Base-by-base conservation (phyloP, 2,888 invertebrate species). In the Perizoma flavofasciatum region DNA sequence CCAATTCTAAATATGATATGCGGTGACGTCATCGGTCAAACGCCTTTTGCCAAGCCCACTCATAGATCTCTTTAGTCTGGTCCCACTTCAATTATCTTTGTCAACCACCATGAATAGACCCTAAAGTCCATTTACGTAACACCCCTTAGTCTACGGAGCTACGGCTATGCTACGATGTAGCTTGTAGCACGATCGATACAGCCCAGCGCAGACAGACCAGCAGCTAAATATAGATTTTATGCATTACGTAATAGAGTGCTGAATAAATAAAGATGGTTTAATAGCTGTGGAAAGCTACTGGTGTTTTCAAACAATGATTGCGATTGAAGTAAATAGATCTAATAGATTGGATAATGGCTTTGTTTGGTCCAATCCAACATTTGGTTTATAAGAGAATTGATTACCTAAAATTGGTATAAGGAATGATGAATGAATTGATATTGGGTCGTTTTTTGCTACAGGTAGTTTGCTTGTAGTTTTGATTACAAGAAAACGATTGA, bases 101-200 rank as follows among this genome's bases (percentile, higher is more conserved):
- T 37, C n/a, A 35, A 48, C 57, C 46, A 55, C 22, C 44, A 44
- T 51, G 51, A 50, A 44, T 48, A 51, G 61, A 51, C 46, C 50
- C 2, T 44, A 40, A 39, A 11, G 39, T 46, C 51, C 10, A 47
- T n/a, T 49, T 53, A 53, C 44, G 40, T 49, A 53, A 49, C 39
- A 39, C 7, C 39, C 1, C 22, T 49, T 44, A 47, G 47, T 22
- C 57, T 61, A 50, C 54, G 50, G 34, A 22, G 41, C 52, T 52
- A 48, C 44, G 49, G 48, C 57, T 39, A 5, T 40, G 50, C 41
- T 51, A 55, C 55, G 59, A 49, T 55, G 63, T 57, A 65, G 66
- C 65, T 65, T 75, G 75, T 73, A 74, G 75, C 67, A 61, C 45
- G 45, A 59, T 40, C 67, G 68, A 78, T 78, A 75, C 47, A 9